Evolutionary conservation across 2,797 vertebrate species (phyloP).

Genomic region (Pelochelys cantorii): DNA sequence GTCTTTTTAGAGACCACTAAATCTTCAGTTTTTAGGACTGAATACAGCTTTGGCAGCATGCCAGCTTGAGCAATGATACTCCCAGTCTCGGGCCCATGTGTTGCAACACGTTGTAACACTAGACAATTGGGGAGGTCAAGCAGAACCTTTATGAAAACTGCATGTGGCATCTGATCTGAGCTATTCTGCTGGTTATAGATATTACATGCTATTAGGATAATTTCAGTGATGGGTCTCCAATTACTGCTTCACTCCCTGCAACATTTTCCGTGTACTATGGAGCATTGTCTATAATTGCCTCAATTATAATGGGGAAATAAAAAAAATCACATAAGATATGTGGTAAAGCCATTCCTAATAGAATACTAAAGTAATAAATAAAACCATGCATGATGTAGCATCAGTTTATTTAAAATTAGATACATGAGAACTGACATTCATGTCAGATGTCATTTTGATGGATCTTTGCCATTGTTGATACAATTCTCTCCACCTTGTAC

Average conservation of each 20-base stretch:
- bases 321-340: neutral
- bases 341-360: neutral
- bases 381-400: neutral
- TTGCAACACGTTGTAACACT: neutral
- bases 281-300: neutral
- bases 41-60: neutral
- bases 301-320: neutral
- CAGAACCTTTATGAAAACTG: neutral
- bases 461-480: neutral
- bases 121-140: neutral
- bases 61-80: neutral
- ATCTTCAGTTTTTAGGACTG: neutral
- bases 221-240: neutral
- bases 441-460: neutral
- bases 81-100: neutral
- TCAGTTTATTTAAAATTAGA: neutral
- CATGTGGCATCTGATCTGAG: neutral
- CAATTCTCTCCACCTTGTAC: neutral
- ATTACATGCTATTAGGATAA: neutral
- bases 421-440: neutral
- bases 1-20: neutral
- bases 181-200: neutral
- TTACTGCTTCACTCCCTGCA: neutral
- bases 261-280: neutral
- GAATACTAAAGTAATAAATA: neutral